Percentiles rank a stretch among this genome's conserved stretches.
Evolutionary conservation across 2,888 invertebrate species (phyloP).

Genomic region (Tipula unca): DNA sequence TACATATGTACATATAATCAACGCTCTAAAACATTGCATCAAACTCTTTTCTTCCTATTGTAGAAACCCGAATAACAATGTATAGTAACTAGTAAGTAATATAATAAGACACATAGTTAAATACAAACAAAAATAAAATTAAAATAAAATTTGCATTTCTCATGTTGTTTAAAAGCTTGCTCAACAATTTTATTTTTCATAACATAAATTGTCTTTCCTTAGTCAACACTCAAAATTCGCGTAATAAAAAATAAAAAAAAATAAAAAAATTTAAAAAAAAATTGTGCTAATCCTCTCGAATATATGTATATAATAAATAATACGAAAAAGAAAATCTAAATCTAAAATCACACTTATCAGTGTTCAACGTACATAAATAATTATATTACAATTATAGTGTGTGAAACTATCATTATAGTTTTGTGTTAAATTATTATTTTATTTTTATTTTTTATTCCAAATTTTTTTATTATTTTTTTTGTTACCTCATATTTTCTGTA

Average conservation of each 20-base stretch:
- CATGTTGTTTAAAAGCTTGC: constrained; percentile 4
- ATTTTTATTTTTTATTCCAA: not conserved
- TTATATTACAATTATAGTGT: not conserved
- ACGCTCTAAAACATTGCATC: not conserved
- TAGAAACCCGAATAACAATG: not conserved
- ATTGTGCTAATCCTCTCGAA: not conserved
- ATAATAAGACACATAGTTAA: not conserved
- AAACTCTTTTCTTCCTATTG: not conserved
- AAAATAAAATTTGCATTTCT: constrained; percentile 8
- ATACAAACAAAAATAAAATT: not conserved
- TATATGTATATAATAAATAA: not conserved
- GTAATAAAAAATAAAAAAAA: not conserved
- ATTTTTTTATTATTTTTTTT: not conserved
- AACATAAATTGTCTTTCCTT: not conserved
- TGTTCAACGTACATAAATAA: not conserved
- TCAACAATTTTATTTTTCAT: not conserved
- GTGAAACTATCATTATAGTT: not conserved
- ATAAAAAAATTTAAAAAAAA: not conserved
- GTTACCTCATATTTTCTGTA: not conserved
- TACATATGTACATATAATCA: not conserved
- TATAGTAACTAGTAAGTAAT: not conserved
- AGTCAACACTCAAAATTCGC: not conserved
- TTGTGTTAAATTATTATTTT: not conserved
- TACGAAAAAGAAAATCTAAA: not conserved
- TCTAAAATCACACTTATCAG: not conserved